Evolutionary conservation across 2,113 vertebrate genomes (phyloP).

Genomic region (Hemicordylus capensis): DNA sequence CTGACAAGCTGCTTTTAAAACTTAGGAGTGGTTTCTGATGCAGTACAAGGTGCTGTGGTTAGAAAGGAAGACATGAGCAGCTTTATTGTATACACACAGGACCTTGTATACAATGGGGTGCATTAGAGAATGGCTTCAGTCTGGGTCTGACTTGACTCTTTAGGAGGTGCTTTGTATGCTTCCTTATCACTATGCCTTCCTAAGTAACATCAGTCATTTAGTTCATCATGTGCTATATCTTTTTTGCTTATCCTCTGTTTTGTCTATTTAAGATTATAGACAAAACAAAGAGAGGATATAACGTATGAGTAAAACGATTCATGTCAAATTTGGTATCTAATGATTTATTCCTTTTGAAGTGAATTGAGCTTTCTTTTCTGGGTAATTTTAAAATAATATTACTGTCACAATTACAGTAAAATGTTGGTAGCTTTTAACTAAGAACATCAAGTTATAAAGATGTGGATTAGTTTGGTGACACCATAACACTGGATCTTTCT

Average conservation of each 20-base stretch:
- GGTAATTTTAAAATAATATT: conserved; percentile 1
- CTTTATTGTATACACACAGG: background rate
- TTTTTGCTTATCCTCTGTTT: conserved; percentile 41
- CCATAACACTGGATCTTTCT: background rate
- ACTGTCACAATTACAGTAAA: background rate
- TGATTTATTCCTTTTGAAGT: conserved; percentile 6
- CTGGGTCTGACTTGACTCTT: background rate
- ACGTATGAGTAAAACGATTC: conserved; percentile 1
- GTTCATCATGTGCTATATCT: background rate
- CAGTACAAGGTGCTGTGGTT: background rate
- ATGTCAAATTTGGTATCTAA: conserved; percentile 8
- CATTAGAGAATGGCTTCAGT: too few species aligned
- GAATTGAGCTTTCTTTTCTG: background rate
- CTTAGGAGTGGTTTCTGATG: background rate
- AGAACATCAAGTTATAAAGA: background rate
- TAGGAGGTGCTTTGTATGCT: background rate
- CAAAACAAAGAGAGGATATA: conserved; percentile 37
- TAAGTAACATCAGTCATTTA: conserved; percentile 6
- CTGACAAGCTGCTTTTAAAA: too few species aligned
- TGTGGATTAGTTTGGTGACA: background rate
- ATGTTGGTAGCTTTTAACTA: background rate
- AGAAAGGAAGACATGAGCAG: background rate
- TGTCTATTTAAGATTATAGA: conserved; percentile 42
- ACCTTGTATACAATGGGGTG: background rate
- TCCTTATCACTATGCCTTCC: conserved; percentile 14